A percentile compares a stretch with the other conserved stretches of the same genome.
These are phyloP conservation scores for Jaculus jaculus DNA, from an alignment of 2,113 vertebrate species.

Conservation along the genomic window DNA sequence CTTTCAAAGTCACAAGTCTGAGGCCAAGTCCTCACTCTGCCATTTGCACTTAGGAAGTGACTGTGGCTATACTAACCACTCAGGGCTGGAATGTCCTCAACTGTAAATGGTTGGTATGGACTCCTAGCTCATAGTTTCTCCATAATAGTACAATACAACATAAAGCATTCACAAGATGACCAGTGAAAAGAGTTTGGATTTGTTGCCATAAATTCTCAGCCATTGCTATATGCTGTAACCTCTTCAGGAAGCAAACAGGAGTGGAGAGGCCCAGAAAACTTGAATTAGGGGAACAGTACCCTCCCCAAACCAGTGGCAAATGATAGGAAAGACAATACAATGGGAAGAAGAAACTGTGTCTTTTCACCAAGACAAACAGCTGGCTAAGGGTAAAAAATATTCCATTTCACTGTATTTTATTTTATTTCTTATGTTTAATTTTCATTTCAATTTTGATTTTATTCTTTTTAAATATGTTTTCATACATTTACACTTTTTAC, in stretches of 20 bases:
- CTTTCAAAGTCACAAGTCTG: neutral
- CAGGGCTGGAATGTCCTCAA: neutral
- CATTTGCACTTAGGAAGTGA: fast-evolving
- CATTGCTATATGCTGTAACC: too few species aligned
- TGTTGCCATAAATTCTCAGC: neutral
- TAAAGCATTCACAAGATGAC: neutral
- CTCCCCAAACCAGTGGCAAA: neutral
- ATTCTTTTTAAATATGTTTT: too few species aligned
- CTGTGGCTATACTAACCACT: fast-evolving
- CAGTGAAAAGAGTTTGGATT: fast-evolving
- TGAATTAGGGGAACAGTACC: too few species aligned
- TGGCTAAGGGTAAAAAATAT: neutral
- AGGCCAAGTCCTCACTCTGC: neutral
- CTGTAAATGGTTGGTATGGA: neutral
- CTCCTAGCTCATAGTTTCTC: neutral
- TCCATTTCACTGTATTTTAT: neutral
- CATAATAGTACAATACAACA: too few species aligned
- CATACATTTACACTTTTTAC: neutral
- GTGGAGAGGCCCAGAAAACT: too few species aligned
- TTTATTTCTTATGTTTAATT: neutral
- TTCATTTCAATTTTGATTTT: neutral
- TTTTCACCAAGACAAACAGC: neutral
- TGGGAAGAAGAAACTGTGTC: too few species aligned
- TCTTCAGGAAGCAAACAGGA: neutral
- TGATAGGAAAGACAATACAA: too few species aligned